Percentiles rank a stretch among this genome's conserved stretches.
These are phyloP conservation scores for Galagoides demidoff DNA, from an alignment of 2,797 vertebrate genomes.

Conservation along the genomic window DNA sequence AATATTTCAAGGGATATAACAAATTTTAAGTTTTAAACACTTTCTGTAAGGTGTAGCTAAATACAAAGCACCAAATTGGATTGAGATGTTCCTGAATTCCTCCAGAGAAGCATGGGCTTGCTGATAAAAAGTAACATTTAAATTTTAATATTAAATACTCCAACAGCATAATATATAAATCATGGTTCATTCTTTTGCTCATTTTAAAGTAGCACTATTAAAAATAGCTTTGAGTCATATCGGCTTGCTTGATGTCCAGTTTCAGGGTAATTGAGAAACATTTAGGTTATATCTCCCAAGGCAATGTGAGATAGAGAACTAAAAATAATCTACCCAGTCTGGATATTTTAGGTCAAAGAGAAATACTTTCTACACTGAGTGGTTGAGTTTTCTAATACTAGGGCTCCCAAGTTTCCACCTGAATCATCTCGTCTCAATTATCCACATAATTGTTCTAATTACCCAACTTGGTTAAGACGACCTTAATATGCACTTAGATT, in stretches of 20 bases:
- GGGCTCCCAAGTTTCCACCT: not conserved
- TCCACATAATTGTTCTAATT: conserved; percentile 44
- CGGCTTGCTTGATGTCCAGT: conserved; percentile 2
- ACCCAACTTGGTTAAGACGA: not conserved
- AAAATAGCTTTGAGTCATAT: conserved; percentile 30
- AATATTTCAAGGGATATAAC: not conserved
- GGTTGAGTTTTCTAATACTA: not conserved
- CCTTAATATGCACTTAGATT: conserved; percentile 39
- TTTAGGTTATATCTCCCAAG: conserved; percentile 35
- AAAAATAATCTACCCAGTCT: conserved; percentile 30
- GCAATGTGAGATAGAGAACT: conserved; percentile 13
- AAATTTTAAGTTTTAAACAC: not conserved
- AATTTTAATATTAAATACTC: not conserved
- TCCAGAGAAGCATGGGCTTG: not conserved
- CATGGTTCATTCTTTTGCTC: not conserved
- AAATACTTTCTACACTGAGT: not conserved
- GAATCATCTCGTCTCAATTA: not conserved
- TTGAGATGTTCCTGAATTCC: conserved; percentile 18
- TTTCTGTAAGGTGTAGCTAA: not conserved
- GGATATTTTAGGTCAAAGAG: conserved; percentile 2
- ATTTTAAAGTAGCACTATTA: not conserved
- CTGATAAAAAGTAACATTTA: conserved; percentile 35
- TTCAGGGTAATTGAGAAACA: conserved; percentile 40
- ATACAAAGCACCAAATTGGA: not conserved
- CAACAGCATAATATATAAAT: not conserved